Base-by-base conservation (phyloP, 2,113 vertebrate genomes). In the Lutjanus erythropterus region DNA sequence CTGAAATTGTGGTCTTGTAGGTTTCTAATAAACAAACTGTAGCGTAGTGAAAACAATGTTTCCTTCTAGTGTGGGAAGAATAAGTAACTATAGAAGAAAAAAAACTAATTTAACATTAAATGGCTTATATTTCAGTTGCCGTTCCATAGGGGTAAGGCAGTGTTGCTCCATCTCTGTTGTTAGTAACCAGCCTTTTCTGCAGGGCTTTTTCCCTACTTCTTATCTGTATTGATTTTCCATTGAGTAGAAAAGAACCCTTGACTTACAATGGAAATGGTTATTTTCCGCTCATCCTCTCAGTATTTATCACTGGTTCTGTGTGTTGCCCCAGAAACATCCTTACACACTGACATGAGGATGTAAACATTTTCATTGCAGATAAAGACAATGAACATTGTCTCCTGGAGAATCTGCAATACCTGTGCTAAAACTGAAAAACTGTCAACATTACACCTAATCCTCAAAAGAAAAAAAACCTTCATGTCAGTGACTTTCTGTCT, bases 141-240 rank as follows among this genome's bases (percentile, higher is more conserved):
- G n/a, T 3, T n/a, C 25, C 25, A 64, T 10, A 42, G n/a, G 25
- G 10, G 2, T 2, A 31, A n/a, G n/a, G 23, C 14, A 29, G 44
- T 41, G 4, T n/a, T 9, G 1, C 60, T 12, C 12, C 1, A 53
- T 44, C 52, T 65, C 50, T 37, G 12, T 44, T 59, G 19, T 53
- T 19, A 59, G 50, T 1, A 14, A 55, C 19, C 66, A 18, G 2
- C 15, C 33, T 15, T 1, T 25, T 70, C 56, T 59, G 47, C n/a
- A 62, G 25, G 15, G 33, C 33, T 70, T 55, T n/a, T n/a, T 33
- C 46, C 66, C 46, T n/a, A n/a, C 21, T 29, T 68, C 1, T 46
- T 83, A 66, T 71, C 44, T 71, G 21, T 9, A 77, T 71, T 44
- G 35, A 66, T 53, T 53, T 53, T 53, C 25, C 12, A 27, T 11